Evolutionary conservation across 2,888 invertebrate genomes (phyloP), one percentile per base, ranked within the genome.

Genomic region (Cerceris rybyensis): DNA sequence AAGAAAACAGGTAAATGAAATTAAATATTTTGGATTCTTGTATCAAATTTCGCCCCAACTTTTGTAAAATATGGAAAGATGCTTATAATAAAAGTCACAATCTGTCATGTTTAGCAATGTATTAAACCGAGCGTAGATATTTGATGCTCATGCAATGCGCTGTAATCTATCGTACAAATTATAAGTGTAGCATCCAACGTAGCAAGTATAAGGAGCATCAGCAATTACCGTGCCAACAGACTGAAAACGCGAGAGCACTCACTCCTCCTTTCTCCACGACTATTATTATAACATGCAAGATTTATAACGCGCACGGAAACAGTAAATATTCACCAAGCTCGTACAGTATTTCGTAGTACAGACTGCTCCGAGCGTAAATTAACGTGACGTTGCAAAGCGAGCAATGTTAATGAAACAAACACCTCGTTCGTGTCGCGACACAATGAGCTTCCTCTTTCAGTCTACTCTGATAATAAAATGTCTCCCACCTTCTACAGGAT

Each of bases 361-460:
- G 59, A 41, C 41, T 8, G 49, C 43, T 58, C 14, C 28, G 43
- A 7, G 6, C 39, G 52, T 54, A 46, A 63, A 16, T 66, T 55
- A 70, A 52, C 69, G 54, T 49, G 16, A 41, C 55, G n/a, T 13
- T 13, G 28, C 55, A 65, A 70, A 17, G 14, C 61, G 28, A 68
- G 43, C 59, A 13, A 68, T 70, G 59, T 73, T 80, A 80, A 80
- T 82, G 71, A 78, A 71, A 68, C 60, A 74, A 70, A 78, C 70
- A 68, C 66, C 41, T 50, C 50, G 60, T 49, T 70, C 52, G 65
- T 58, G 17, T 52, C 59, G 52, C 28, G 50, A 52, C 55, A 58
- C 67, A 71, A 75, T 67, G 65, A 72, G 66, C 71, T 80, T 70
- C 63, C 70, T 71, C 55, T 70, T 82, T 75, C 65, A 54, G 70